Evolutionary conservation across 2,888 invertebrate species (phyloP).

Genomic region (Entomobrya proxima): DNA sequence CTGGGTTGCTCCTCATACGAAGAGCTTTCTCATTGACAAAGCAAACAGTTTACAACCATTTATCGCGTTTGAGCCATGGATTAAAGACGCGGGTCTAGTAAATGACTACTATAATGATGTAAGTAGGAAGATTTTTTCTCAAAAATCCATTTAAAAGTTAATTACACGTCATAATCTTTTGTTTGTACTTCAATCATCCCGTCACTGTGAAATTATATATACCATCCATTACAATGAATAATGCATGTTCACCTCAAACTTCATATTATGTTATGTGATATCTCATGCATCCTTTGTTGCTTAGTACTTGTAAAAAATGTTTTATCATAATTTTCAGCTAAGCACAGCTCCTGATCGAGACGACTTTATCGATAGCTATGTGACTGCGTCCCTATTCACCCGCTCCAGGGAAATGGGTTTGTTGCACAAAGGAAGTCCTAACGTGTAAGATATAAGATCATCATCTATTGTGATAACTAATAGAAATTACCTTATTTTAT

Average conservation of each 20-base stretch:
- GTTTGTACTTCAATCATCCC: neutral
- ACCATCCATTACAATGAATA: neutral
- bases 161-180: constrained; percentile 3
- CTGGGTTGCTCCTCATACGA: constrained; percentile 54
- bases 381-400: constrained; percentile 37
- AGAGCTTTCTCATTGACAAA: constrained; percentile 64
- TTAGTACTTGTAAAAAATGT: neutral
- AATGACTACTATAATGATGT: constrained; percentile 61
- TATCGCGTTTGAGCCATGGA: constrained; percentile 55
- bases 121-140: constrained; percentile 18
- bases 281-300: neutral
- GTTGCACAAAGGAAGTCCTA: constrained; percentile 51
- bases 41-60: constrained; percentile 59
- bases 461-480: neutral
- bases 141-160: constrained; percentile 31
- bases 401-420: constrained; percentile 59
- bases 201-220: neutral
- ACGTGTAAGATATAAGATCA: constrained; percentile 58
- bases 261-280: neutral
- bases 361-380: constrained; percentile 59
- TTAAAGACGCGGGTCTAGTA: constrained; percentile 48
- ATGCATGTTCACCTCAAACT: neutral
- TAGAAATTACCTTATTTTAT: too few species aligned
- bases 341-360: constrained; percentile 40
- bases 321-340: constrained; percentile 45